Base-by-base conservation (phyloP, 2,797 vertebrate genomes). In the Thripadectes ignobilis region DNA sequence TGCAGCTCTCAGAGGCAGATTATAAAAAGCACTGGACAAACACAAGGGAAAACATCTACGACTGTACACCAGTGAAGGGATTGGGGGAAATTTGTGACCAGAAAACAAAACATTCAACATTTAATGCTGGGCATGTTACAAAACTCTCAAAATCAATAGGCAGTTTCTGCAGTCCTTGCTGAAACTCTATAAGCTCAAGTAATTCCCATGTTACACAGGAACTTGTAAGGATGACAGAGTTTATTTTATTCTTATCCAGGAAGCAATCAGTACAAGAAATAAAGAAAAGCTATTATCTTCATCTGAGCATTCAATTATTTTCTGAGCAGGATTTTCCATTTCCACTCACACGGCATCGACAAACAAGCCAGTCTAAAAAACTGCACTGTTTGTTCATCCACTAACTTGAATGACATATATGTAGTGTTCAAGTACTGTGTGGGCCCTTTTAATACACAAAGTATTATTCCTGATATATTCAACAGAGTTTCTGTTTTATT, bases 221-320 rank as follows among this genome's bases (percentile, higher is more conserved):
- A 59, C 62, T 74, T 76, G 66, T 92, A 92, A 92, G 85, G 46
- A 89, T 77, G 85, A 82, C 57, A 94, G 77, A 79, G 36, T 93
- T 95, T 92, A 92, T 96, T 96, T 96, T 95, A 76, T 86, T 93
- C 88, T 92, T 68, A 95, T 80, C 63, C 9, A n/a, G 75, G 94
- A 95, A 88, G 84, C 90, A 88, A 80, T 93, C 58, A 89, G 72
- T 65, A 95, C 22, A 95, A 92, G 73, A 93, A 92, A 84, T 41
- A 66, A 82, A 78, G 67, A 84, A 93, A 93, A 86, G n/a, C 63
- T 75, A 38, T 74, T 95, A 89, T 86, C 93, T 96, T 93, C 29
- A 7, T 81, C 57, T 0, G 5, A 83, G 78, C 54, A 89, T 88
- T 81, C 57, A 23, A 77, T 80, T 82, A 95, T 85, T 89, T 86